phyloP scores from a whole-genome alignment of 2,888 invertebrate genomes.

The Aspidapion aeneum region DNA sequence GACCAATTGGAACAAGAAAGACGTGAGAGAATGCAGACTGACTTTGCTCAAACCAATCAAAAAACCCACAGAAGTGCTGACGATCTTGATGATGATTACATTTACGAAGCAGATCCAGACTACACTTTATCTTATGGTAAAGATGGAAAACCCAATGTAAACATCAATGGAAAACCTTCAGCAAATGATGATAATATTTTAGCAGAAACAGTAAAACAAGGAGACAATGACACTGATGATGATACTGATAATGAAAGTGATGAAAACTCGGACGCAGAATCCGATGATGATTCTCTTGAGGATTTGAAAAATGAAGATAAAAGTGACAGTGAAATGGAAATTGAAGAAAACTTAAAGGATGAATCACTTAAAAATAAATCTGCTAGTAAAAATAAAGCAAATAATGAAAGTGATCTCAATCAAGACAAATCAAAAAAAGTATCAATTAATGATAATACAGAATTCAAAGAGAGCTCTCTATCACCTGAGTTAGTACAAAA shows the following conservation, averaged over 20 bases:
- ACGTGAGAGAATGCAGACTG: slow-evolving; percentile 71
- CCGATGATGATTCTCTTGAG: slow-evolving; percentile 46
- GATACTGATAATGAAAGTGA: slow-evolving; percentile 35
- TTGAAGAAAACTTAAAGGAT: slow-evolving; percentile 31
- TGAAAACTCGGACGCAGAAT: slow-evolving; percentile 35
- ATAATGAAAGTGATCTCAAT: slow-evolving; percentile 6
- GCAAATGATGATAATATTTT: not conserved
- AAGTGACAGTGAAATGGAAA: slow-evolving; percentile 45
- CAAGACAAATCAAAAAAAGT: no score
- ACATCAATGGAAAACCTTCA: slow-evolving; percentile 40
- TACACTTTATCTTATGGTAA: slow-evolving; percentile 43
- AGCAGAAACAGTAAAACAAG: slow-evolving; percentile 37
- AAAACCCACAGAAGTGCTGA: slow-evolving; percentile 74
- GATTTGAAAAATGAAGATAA: slow-evolving; percentile 48
- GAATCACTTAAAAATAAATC: slow-evolving; percentile 40
- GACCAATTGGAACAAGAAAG: slow-evolving; percentile 77
- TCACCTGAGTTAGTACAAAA: no score
- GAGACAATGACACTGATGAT: slow-evolving; percentile 24
- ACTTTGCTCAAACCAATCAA: slow-evolving; percentile 43
- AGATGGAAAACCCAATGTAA: slow-evolving; percentile 42
- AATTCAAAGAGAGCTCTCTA: no score
- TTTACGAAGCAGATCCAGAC: slow-evolving; percentile 54
- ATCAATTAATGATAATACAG: no score
- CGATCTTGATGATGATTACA: slow-evolving; percentile 82
- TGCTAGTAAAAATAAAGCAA: slow-evolving; percentile 19